phyloP scores from a whole-genome alignment of 23 tunicate species.

The Corella eumyota region DNA sequence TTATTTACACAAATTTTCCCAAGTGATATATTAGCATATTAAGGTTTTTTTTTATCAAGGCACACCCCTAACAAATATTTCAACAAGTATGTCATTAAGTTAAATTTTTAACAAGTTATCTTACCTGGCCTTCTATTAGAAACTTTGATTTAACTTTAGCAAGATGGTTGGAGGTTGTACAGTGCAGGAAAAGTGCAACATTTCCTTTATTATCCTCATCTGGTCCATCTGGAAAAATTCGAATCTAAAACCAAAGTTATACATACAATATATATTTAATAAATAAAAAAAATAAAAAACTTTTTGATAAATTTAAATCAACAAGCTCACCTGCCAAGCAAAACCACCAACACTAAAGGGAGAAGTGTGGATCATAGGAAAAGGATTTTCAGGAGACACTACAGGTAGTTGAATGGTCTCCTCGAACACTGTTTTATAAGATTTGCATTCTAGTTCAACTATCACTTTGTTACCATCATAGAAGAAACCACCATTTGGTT shows the following conservation, averaged over 20 bases:
- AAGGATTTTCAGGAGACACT: slow-evolving; percentile 64
- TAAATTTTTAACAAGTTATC: neutral
- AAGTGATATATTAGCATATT: neutral
- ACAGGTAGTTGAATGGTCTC: slow-evolving; percentile 49
- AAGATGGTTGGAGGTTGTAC: slow-evolving; percentile 85
- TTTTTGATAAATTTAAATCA: no score
- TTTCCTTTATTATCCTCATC: slow-evolving; percentile 88
- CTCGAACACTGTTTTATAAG: slow-evolving; percentile 73
- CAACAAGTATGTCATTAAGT: neutral
- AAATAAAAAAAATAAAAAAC: neutral
- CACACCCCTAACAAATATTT: neutral
- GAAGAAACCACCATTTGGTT: slow-evolving; percentile 90
- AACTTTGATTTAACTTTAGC: slow-evolving; percentile 78
- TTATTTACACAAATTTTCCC: neutral
- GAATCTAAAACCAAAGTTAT: slow-evolving; percentile 49
- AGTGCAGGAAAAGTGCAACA: slow-evolving; percentile 85
- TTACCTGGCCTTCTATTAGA: slow-evolving; percentile 89
- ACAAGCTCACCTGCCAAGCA: slow-evolving; percentile 95
- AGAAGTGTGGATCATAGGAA: slow-evolving; percentile 89
- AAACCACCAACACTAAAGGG: slow-evolving; percentile 98
- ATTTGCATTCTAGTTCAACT: slow-evolving; percentile 83
- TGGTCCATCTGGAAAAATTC: slow-evolving; percentile 90
- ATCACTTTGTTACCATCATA: slow-evolving; percentile 87
- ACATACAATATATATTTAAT: neutral
- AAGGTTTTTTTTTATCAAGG: neutral